phyloP scores from a whole-genome alignment of 2,797 vertebrate genomes.

The Balearica regulorum region DNA sequence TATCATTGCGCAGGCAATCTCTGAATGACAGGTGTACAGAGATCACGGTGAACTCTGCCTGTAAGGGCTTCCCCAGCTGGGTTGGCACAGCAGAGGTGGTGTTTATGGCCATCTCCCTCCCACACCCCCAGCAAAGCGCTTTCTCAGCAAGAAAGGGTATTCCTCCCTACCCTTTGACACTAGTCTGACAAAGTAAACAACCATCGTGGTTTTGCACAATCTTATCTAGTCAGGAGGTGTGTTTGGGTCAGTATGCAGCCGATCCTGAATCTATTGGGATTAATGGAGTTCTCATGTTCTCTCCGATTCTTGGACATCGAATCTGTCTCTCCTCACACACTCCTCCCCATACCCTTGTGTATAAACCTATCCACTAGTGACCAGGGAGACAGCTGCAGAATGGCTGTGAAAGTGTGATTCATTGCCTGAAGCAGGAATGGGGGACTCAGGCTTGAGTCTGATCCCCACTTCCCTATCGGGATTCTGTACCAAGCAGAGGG shows the following conservation, averaged over 20 bases:
- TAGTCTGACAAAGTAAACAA: neutral
- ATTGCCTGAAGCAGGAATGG: neutral
- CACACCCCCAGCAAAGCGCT: neutral
- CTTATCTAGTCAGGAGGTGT: neutral
- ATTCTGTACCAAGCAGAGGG: neutral
- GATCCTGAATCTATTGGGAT: neutral
- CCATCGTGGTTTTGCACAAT: neutral
- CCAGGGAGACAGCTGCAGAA: neutral
- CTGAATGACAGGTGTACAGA: neutral
- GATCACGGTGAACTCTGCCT: neutral
- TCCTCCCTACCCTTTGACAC: neutral
- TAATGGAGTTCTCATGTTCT: neutral
- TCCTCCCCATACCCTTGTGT: neutral
- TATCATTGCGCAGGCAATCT: neutral
- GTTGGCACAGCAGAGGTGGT: neutral
- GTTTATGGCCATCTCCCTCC: neutral
- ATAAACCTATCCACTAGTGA: neutral
- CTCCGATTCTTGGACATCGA: neutral
- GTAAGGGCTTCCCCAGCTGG: neutral
- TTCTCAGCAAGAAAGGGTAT: neutral
- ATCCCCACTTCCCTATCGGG: neutral
- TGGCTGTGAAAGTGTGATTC: neutral
- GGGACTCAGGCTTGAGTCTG: neutral
- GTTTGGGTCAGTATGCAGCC: neutral
- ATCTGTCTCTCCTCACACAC: neutral